Evolutionary conservation across 1,140 invertebrate genomes (phyloP), one percentile per base, ranked within the genome.

Genomic region (Penaeus vannamei): DNA sequence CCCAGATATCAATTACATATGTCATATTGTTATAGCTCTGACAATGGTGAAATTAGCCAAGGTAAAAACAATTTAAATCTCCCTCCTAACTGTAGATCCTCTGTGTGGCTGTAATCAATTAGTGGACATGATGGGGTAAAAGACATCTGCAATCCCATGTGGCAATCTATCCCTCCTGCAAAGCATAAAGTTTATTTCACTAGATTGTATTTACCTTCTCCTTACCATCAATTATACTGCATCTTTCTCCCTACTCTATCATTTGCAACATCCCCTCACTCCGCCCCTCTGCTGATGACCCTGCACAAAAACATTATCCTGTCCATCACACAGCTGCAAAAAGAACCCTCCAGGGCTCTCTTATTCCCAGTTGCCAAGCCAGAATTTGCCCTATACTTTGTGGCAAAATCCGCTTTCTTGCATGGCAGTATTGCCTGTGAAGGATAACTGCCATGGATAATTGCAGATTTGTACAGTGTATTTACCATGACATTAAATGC

Each of bases 241-340:
- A 53, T 53, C 53, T 53, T 53, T 85, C 84, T 69, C 84, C 84
- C 84, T 85, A 69, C 84, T 66, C 84, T 85, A 66, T 85, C 66
- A 85, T 85, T 85, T 85, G 64, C 42, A 85, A 66, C 84, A 85
- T 85, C 84, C 84, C 53, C 53, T 53, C 53, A 53, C 53, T 53
- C 84, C 66, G 84, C 84, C 84, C 46, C 84, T 61, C 84, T 69
- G 53, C 84, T 85, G 84, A 85, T 29, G 84, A 85, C 84, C 61
- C 32, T 42, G 32, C 23, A 46, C 64, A 85, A 85, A 85, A 85
- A 85, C 84, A 69, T 69, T 66, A 69, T 85, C 84, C 84, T 85
- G 84, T 85, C 66, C 84, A 42, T 23, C 84, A 85, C 66, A 84
- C 66, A 85, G 84, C 62, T 69, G 32, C 46, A 85, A 46, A 69